Conservation (phyloP, 2,888 invertebrate genomes). For the Campoletis raptor region DNA sequence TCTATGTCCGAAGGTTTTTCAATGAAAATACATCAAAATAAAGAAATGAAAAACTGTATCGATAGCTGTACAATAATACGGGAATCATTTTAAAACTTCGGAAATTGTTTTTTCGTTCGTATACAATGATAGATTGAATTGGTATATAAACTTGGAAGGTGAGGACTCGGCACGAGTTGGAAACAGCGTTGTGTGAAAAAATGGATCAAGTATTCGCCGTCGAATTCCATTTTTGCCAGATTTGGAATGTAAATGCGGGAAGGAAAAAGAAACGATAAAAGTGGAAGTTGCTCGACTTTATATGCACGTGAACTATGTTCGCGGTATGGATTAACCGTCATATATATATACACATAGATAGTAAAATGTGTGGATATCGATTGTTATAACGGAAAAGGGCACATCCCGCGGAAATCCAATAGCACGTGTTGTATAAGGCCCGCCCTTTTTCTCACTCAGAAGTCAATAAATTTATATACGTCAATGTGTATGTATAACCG, state of each 20-base stretch:
- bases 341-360: not conserved
- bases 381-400: slow-evolving; percentile 9
- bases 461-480: slow-evolving; percentile 17
- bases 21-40: not conserved
- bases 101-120: not conserved
- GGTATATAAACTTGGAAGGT: not conserved
- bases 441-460: slow-evolving; percentile 1
- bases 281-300: not conserved
- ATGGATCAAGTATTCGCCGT: not conserved
- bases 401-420: not conserved
- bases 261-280: slow-evolving; percentile 3
- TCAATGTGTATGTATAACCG: not conserved
- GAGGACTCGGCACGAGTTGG: not conserved
- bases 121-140: not conserved
- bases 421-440: not conserved
- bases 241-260: not conserved
- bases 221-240: not conserved
- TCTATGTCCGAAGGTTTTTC: not conserved
- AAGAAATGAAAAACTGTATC: not conserved
- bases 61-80: not conserved
- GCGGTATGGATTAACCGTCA: slow-evolving; percentile 10
- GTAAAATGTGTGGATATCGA: slow-evolving; percentile 2
- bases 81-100: not conserved
- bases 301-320: not conserved
- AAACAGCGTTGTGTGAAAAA: not conserved